A percentile compares a stretch with the other conserved stretches of the same genome.
Evolutionary conservation across 2,888 invertebrate genomes (phyloP).

Genomic region (Agonopterix subpropinquella): DNA sequence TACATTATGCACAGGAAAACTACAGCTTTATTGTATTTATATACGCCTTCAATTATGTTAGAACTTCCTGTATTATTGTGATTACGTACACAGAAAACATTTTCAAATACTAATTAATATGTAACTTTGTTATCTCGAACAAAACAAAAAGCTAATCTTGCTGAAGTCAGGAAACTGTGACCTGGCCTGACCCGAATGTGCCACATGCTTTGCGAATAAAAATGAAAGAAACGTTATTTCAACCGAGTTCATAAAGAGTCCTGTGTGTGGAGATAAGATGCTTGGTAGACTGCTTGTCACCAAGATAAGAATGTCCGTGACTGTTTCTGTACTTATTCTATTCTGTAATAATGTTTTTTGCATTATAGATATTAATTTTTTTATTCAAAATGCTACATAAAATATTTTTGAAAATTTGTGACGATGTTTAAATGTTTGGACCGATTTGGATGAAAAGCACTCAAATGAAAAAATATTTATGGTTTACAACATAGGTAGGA

Average conservation of each 20-base stretch:
- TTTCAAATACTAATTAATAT: constrained; percentile 34
- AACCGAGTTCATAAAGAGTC: constrained; percentile 37
- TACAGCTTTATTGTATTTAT: background rate
- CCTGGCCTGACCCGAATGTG: constrained; percentile 36
- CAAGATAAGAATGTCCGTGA: constrained; percentile 40
- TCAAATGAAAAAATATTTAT: too few relatives aligned
- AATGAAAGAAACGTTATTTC: constrained; percentile 48
- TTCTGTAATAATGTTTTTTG: background rate
- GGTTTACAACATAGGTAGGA: too few relatives aligned
- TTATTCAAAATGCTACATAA: too few relatives aligned
- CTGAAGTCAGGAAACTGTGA: constrained; percentile 55
- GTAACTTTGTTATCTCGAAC: constrained; percentile 50
- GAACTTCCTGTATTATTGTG: constrained; percentile 25
- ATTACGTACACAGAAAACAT: constrained; percentile 35
- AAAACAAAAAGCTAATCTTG: constrained; percentile 30
- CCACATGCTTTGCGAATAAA: constrained; percentile 37
- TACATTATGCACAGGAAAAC: background rate
- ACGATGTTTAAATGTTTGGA: too few relatives aligned
- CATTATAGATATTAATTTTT: background rate
- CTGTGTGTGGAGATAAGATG: constrained; percentile 28
- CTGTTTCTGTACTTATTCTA: background rate
- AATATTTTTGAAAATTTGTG: too few relatives aligned
- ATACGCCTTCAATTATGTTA: constrained; percentile 12
- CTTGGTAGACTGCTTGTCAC: constrained; percentile 67
- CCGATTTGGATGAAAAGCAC: too few relatives aligned